Evolutionary conservation across 1,140 invertebrate genomes (phyloP).

Genomic region (Cardiocondyla obscurior): DNA sequence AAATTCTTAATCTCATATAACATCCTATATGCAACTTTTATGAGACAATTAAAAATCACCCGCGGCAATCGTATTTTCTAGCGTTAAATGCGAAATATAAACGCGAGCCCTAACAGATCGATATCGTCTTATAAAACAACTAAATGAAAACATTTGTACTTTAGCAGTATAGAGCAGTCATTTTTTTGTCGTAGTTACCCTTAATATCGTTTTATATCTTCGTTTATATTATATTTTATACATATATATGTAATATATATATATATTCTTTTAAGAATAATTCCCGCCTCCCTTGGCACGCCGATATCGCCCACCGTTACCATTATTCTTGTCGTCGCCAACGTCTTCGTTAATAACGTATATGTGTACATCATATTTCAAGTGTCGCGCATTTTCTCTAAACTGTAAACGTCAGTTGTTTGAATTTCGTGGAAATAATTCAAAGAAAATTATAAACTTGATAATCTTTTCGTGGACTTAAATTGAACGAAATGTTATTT

Average conservation of each 20-base stretch:
- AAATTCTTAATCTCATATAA: constrained; percentile 27
- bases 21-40: background rate
- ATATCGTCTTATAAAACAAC: constrained; percentile 79
- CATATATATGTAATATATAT: constrained; percentile 71
- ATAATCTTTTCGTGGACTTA: no score
- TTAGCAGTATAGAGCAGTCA: constrained; percentile 84
- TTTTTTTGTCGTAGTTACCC: constrained; percentile 76
- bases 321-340: constrained; percentile 50
- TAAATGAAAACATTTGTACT: constrained; percentile 84
- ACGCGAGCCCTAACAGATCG: constrained; percentile 61
- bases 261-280: constrained; percentile 77
- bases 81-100: constrained; percentile 38
- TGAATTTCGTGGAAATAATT: background rate
- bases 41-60: constrained; percentile 13
- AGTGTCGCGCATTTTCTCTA: background rate
- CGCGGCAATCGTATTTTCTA: background rate
- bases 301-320: constrained; percentile 56
- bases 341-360: constrained; percentile 41
- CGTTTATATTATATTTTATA: constrained; percentile 72
- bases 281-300: constrained; percentile 74
- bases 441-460: no score
- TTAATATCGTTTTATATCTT: constrained; percentile 70
- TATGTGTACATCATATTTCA: background rate
- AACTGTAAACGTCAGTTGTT: background rate
- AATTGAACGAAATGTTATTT: background rate